phyloP scores from a whole-genome alignment of 2,113 vertebrate genomes.

The Oreochromis aureus region DNA sequence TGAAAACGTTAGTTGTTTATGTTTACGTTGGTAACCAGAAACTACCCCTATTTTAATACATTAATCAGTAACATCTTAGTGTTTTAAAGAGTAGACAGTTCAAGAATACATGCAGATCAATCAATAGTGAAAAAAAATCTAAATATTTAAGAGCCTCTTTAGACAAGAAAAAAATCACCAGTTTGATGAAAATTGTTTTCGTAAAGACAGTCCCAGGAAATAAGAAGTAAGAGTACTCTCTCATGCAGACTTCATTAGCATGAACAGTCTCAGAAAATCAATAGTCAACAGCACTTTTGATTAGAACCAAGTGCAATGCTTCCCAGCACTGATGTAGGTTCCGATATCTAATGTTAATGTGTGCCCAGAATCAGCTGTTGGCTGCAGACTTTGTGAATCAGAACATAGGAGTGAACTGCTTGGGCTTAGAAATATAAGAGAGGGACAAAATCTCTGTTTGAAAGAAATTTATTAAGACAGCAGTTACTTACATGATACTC shows the following conservation, averaged over 20 bases:
- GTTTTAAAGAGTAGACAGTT: background rate
- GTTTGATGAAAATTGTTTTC: background rate
- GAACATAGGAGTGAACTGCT: background rate
- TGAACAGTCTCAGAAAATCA: background rate
- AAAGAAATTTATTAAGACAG: background rate
- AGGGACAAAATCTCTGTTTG: background rate
- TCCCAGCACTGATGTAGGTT: background rate
- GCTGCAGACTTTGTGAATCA: background rate
- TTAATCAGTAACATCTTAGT: background rate
- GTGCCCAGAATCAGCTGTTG: background rate
- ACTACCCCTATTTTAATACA: background rate
- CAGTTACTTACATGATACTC: background rate
- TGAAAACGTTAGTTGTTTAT: background rate
- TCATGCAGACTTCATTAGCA: background rate
- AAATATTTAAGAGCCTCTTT: background rate
- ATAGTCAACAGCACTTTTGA: background rate
- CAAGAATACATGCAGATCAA: background rate
- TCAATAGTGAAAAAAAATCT: background rate
- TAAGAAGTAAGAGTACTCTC: background rate
- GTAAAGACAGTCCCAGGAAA: background rate
- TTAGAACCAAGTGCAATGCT: background rate
- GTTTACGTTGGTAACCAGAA: background rate
- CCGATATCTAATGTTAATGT: background rate
- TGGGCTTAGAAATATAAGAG: background rate
- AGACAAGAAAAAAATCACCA: background rate